A percentile compares a stretch with the other conserved stretches of the same genome.
These are phyloP conservation scores for Drosophila birchii DNA, from an alignment of 2,888 invertebrate genomes.

Conservation along the genomic window DNA sequence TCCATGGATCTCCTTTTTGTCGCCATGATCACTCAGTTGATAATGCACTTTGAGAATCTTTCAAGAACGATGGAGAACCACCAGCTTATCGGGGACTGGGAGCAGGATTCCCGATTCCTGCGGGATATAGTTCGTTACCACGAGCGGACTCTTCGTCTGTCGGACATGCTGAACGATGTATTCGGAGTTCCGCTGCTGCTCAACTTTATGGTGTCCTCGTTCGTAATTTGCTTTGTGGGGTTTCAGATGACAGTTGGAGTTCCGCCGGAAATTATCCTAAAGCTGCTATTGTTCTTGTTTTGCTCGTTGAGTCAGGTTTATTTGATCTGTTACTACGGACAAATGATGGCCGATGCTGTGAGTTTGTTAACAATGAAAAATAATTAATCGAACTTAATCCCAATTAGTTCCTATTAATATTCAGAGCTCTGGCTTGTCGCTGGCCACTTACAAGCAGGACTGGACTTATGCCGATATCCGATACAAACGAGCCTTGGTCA, in stretches of 20 bases:
- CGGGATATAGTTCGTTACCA: slow-evolving; percentile 73
- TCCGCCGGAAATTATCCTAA: slow-evolving; percentile 61
- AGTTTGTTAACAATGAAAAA: not conserved
- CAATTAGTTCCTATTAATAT: no score
- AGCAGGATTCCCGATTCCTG: slow-evolving; percentile 46
- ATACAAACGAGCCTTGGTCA: slow-evolving; percentile 68
- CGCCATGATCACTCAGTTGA: slow-evolving; percentile 73
- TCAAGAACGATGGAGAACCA: slow-evolving; percentile 48
- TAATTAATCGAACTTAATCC: not conserved
- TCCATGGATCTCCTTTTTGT: slow-evolving; percentile 79
- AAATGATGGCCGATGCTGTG: slow-evolving; percentile 74
- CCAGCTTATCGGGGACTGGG: slow-evolving; percentile 46
- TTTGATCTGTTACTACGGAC: slow-evolving; percentile 79
- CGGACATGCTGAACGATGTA: slow-evolving; percentile 69
- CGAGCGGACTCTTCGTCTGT: slow-evolving; percentile 55
- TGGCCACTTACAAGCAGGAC: slow-evolving; percentile 73
- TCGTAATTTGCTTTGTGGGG: slow-evolving; percentile 82
- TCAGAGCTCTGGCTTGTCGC: slow-evolving; percentile 63
- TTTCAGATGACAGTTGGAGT: slow-evolving; percentile 79
- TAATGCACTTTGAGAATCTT: slow-evolving; percentile 82
- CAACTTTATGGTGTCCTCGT: slow-evolving; percentile 80
- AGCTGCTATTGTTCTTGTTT: slow-evolving; percentile 71
- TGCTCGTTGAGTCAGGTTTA: slow-evolving; percentile 75
- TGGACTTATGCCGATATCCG: slow-evolving; percentile 72
- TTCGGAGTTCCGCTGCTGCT: slow-evolving; percentile 80